A percentile compares a stretch with the other conserved stretches of the same genome.
Evolutionary conservation across 2,797 vertebrate genomes (phyloP).

Genomic region (Neopelma chrysocephalum): DNA sequence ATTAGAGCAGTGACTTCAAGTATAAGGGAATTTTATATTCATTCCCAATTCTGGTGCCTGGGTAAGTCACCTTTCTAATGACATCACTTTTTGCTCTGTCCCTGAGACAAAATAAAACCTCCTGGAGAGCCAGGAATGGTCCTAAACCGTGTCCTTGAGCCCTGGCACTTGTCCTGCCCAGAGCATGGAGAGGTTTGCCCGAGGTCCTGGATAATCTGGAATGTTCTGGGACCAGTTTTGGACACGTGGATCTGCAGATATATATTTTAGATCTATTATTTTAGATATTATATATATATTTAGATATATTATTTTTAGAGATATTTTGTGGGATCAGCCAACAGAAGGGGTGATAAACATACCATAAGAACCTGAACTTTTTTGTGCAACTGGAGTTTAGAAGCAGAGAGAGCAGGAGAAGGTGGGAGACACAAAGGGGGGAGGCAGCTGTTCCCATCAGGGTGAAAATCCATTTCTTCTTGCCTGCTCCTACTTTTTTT

Average conservation of each 20-base stretch:
- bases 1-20: background rate
- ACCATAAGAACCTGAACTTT: background rate
- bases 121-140: background rate
- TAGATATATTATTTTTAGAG: no score
- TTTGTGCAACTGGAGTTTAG: background rate
- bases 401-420: background rate
- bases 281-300: no score
- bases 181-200: rapidly evolving
- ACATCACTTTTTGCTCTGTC: background rate
- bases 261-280: no score
- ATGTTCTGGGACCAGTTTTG: background rate
- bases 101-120: background rate
- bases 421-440: background rate
- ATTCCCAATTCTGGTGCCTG: background rate
- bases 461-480: background rate
- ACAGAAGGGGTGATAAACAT: background rate
- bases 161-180: background rate
- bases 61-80: background rate
- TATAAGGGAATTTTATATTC: background rate
- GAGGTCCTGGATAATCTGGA: background rate
- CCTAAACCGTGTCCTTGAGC: background rate
- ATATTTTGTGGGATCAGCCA: background rate
- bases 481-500: background rate
- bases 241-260: background rate
- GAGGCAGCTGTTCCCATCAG: no score